Conservation (phyloP, 2,797 vertebrate species). For the Champsocephalus gunnari region DNA sequence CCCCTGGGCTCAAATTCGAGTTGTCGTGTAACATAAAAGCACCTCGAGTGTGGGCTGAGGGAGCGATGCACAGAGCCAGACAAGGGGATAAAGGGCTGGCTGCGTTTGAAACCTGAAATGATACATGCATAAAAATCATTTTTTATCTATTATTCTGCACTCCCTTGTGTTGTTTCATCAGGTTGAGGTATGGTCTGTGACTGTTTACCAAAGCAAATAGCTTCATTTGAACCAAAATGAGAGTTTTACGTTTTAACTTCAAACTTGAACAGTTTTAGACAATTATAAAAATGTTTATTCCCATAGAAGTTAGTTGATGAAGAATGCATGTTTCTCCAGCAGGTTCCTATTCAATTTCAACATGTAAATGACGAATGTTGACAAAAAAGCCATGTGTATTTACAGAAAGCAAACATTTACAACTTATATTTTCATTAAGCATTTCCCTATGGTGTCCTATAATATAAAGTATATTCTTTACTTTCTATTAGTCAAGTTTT, state of each 20-base stretch:
- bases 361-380: not conserved
- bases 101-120: slow-evolving; percentile 77
- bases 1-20: slow-evolving; percentile 91
- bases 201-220: slow-evolving; percentile 12
- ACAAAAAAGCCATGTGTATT: not conserved
- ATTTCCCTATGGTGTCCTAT: not conserved
- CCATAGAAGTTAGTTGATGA: not conserved
- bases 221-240: not conserved
- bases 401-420: not conserved
- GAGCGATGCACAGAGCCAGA: slow-evolving; percentile 75
- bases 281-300: not conserved
- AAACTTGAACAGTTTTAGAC: not conserved
- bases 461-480: not conserved
- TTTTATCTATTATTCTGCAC: slow-evolving; percentile 71
- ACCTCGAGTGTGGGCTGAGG: slow-evolving; percentile 86
- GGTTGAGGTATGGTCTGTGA: slow-evolving; percentile 29
- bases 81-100: slow-evolving; percentile 73
- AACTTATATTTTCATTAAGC: not conserved
- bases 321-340: not conserved
- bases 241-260: not conserved
- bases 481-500: not conserved
- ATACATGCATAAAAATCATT: slow-evolving; percentile 86
- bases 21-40: slow-evolving; percentile 93
- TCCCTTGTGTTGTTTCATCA: slow-evolving; percentile 49
- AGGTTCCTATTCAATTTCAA: not conserved